Evolutionary conservation across 2,113 vertebrate genomes (phyloP), one percentile per base, ranked within the genome.

Genomic region (Elaphurus davidianus): DNA sequence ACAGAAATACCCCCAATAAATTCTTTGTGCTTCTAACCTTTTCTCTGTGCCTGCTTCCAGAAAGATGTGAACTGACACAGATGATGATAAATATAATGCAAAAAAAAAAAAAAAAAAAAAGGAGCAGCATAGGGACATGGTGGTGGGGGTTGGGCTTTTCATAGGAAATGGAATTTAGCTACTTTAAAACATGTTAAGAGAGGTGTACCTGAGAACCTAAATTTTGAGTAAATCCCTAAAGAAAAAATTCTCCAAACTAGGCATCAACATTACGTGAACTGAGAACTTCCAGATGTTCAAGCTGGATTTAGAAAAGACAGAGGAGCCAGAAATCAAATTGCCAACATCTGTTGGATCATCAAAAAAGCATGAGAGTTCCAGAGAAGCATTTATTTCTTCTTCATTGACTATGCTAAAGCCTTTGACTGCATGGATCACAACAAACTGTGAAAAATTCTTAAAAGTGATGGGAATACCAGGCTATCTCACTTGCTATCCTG

Each of bases 191-290:
- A 19, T 23, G 25, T 7, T 50, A 10, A 23, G 55, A 89, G 23
- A 71, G n/a, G 12, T 62, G 33, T 57, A 12, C 19, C 7, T 47
- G 89, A 47, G 64, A 74, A 62, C 36, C 2, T 87, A 7, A 8
- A 60, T 57, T 97, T 54, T 55, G 36, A 93, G 88, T 47, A 83
- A 87, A 96, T 9, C 7, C 7, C 4, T 64, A 67, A 67, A 67
- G 9, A 9, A 67, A 17, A 19, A 71, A 71, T 67, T 71, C 8
- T 21, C n/a, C 64, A 67, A 67, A 8, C 33, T 16, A 67, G 64
- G 4, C 8, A 23, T 40, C n/a, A 71, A 36, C n/a, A 40, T 36
- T 40, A 40, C 0, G 0, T 23, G 11, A 71, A 11, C n/a, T 23
- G 10, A 40, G 67, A 74, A 40, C 19, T 74, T 74, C 10, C 21